A percentile compares a stretch with the other conserved stretches of the same genome.
Evolutionary conservation across 2,797 vertebrate species (phyloP).

Genomic region (Esox masquinongy): DNA sequence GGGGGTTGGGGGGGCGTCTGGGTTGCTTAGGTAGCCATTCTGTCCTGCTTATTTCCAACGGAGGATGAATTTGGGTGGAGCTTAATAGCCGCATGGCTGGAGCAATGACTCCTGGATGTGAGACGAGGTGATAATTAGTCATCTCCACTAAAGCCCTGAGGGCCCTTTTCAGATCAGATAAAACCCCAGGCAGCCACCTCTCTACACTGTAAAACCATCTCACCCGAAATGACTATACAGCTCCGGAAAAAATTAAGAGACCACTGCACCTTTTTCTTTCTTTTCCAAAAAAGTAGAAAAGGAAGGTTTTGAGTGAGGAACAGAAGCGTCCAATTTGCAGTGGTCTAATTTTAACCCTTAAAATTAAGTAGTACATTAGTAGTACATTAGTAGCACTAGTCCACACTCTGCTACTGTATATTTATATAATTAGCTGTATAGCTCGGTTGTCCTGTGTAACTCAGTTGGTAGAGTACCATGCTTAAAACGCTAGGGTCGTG

Average conservation of each 20-base stretch:
- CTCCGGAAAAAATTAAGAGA: too few relatives aligned
- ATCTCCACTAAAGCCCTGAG: not conserved
- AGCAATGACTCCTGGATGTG: not conserved
- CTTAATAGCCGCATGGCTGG: not conserved
- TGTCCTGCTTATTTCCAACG: constrained; percentile 32
- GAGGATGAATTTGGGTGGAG: constrained; percentile 16
- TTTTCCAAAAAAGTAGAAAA: too few relatives aligned
- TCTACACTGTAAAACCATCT: not conserved
- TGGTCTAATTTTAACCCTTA: too few relatives aligned
- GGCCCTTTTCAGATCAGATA: not conserved
- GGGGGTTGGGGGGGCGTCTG: not conserved
- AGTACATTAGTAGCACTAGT: not conserved
- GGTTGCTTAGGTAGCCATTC: constrained; percentile 8
- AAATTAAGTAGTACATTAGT: too few relatives aligned
- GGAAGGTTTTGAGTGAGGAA: too few relatives aligned
- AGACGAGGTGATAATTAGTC: not conserved
- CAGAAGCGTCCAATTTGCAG: too few relatives aligned
- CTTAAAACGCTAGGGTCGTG: too few relatives aligned
- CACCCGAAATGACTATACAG: too few relatives aligned
- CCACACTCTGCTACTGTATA: constrained; percentile 2
- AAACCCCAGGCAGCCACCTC: not conserved
- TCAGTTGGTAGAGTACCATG: too few relatives aligned
- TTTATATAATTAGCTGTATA: too few relatives aligned
- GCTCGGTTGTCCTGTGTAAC: too few relatives aligned
- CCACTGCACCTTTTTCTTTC: too few relatives aligned